A percentile compares a stretch with the other conserved stretches of the same genome.
These are phyloP conservation scores for Mastacembelus armatus DNA, from an alignment of 2,797 vertebrate genomes.

Conservation along the genomic window DNA sequence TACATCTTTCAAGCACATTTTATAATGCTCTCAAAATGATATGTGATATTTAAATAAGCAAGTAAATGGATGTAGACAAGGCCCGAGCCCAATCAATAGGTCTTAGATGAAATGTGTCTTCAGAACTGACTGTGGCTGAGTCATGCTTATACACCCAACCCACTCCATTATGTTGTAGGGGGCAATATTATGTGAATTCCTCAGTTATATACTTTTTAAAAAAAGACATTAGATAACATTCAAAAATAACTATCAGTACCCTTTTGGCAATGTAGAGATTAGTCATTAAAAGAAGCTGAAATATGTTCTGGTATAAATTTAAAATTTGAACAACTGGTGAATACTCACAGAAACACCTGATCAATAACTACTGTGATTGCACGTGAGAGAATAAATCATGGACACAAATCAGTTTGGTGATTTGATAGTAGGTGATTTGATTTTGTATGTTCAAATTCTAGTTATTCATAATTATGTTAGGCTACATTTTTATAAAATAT, in stretches of 20 bases:
- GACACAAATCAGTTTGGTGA: too few relatives aligned
- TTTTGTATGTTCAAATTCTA: too few relatives aligned
- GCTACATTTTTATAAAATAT: too few relatives aligned
- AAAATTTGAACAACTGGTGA: neutral
- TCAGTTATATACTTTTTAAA: slow-evolving; percentile 18
- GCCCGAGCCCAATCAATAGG: slow-evolving; percentile 20
- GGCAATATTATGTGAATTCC: neutral
- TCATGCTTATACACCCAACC: slow-evolving; percentile 29
- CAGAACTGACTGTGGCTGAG: slow-evolving; percentile 19
- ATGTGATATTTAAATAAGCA: slow-evolving; percentile 1
- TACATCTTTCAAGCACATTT: neutral
- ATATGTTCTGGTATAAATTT: neutral
- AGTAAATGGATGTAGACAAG: neutral
- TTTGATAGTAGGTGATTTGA: too few relatives aligned
- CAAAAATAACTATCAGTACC: neutral
- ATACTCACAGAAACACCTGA: neutral
- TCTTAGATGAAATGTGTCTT: slow-evolving; percentile 25
- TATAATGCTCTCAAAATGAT: neutral
- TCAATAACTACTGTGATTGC: neutral
- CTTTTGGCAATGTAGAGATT: slow-evolving; percentile 19
- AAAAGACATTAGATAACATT: slow-evolving; percentile 12
- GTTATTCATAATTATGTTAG: too few relatives aligned
- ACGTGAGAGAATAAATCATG: neutral
- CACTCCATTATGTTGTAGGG: slow-evolving; percentile 26
- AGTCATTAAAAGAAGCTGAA: neutral